Evolutionary conservation across 2,113 vertebrate species (phyloP).

Genomic region (Tachysurus fulvidraco): DNA sequence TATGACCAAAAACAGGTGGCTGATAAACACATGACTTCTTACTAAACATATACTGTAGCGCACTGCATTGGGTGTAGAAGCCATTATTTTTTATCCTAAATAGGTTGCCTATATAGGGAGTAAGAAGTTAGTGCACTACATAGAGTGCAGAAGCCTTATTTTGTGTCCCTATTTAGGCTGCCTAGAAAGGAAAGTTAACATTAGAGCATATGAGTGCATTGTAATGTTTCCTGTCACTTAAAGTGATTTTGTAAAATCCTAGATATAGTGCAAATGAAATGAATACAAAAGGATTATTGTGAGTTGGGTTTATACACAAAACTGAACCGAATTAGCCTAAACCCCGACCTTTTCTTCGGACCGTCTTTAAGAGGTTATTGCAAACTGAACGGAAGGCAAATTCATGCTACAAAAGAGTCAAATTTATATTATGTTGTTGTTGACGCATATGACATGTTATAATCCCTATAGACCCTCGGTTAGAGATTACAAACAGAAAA

Average conservation of each 20-base stretch:
- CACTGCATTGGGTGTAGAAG: neutral
- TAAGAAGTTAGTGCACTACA: neutral
- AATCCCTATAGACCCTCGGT: neutral
- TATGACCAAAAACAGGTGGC: neutral
- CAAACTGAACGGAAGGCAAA: constrained; percentile 61
- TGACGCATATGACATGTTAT: constrained; percentile 21
- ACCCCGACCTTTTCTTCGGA: neutral
- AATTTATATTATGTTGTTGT: constrained; percentile 44
- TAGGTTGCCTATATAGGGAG: neutral
- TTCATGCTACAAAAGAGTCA: constrained; percentile 66
- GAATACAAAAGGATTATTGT: constrained; percentile 14
- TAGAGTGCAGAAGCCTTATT: neutral
- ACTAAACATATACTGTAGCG: neutral
- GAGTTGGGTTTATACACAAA: neutral
- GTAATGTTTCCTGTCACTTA: neutral
- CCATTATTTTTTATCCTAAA: neutral
- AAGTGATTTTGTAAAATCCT: neutral
- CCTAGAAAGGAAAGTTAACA: neutral
- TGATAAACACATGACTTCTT: neutral
- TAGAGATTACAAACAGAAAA: neutral
- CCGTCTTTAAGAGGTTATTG: constrained; percentile 57
- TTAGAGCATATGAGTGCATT: neutral
- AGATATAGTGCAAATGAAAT: constrained; percentile 33
- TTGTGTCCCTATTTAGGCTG: neutral
- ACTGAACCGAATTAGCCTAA: neutral